These are phyloP conservation scores for Ostrea edulis DNA, from an alignment of 1,140 invertebrate genomes.

Conservation along the genomic window DNA sequence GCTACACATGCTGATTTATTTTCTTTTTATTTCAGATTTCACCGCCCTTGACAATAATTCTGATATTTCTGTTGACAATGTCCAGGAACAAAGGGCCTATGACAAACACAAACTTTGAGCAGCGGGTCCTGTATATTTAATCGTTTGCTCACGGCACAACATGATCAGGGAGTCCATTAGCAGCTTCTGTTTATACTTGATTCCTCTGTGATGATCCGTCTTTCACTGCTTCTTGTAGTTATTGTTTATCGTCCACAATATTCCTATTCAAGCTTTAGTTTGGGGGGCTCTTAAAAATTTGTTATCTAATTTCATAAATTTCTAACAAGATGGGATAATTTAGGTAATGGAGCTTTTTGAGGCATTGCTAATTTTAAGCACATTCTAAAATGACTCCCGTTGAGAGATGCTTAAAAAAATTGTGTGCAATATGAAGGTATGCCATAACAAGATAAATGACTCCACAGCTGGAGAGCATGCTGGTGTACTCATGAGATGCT, in stretches of 20 bases:
- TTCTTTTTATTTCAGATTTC: constrained; percentile 64
- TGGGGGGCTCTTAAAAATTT: not conserved
- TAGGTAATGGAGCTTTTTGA: not conserved
- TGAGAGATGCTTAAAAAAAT: not conserved
- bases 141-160: constrained; percentile 28
- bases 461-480: not conserved
- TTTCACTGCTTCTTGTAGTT: constrained; percentile 14
- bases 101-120: constrained; percentile 11
- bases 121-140: constrained; percentile 24
- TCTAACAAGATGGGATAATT: not conserved
- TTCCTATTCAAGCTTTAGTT: constrained; percentile 2
- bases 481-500: not conserved
- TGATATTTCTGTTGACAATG: constrained; percentile 13
- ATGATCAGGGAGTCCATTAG: constrained; percentile 13
- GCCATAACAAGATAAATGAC: not conserved
- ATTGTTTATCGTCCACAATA: not conserved
- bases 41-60: constrained; percentile 65
- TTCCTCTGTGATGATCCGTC: constrained; percentile 14
- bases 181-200: constrained; percentile 15
- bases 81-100: not conserved
- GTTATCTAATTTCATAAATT: not conserved
- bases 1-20: not conserved
- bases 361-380: not conserved
- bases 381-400: not conserved
- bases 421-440: constrained; percentile 32